phyloP scores from a whole-genome alignment of 2,888 invertebrate species.

The Pandemis cinnamomeana region DNA sequence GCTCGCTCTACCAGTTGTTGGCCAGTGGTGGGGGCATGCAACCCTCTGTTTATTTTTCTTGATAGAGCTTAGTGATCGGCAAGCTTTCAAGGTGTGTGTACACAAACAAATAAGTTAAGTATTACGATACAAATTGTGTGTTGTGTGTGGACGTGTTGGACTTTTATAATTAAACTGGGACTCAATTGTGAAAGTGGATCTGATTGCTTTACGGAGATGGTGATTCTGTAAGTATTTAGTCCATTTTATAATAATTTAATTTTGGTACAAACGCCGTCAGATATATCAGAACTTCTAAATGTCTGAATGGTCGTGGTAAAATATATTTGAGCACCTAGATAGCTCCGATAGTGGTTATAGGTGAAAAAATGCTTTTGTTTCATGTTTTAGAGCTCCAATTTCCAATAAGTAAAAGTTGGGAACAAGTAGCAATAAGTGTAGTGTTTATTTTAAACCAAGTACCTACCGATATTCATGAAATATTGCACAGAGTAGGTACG shows the following conservation, averaged over 20 bases:
- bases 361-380: too few species aligned
- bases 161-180: slow-evolving; percentile 44
- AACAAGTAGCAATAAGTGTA: too few species aligned
- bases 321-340: too few species aligned
- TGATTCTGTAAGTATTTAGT: slow-evolving; percentile 76
- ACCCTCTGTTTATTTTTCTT: slow-evolving; percentile 82
- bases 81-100: slow-evolving; percentile 66
- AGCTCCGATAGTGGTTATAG: too few species aligned
- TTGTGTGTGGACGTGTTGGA: slow-evolving; percentile 56
- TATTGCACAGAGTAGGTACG: too few species aligned
- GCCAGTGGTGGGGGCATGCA: slow-evolving; percentile 67
- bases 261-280: too few species aligned
- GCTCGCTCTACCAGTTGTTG: slow-evolving; percentile 57
- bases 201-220: slow-evolving; percentile 70
- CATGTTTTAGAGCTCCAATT: too few species aligned
- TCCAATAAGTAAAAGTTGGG: too few species aligned
- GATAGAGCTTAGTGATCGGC: slow-evolving; percentile 76
- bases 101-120: slow-evolving; percentile 26
- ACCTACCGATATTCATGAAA: too few species aligned
- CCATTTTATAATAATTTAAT: background rate
- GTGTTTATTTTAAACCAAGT: too few species aligned
- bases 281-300: too few species aligned
- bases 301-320: too few species aligned
- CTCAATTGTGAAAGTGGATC: slow-evolving; percentile 61
- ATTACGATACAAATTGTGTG: slow-evolving; percentile 44